Conservation (phyloP, 2,113 vertebrate genomes). For the Eptatretus burgeri region DNA sequence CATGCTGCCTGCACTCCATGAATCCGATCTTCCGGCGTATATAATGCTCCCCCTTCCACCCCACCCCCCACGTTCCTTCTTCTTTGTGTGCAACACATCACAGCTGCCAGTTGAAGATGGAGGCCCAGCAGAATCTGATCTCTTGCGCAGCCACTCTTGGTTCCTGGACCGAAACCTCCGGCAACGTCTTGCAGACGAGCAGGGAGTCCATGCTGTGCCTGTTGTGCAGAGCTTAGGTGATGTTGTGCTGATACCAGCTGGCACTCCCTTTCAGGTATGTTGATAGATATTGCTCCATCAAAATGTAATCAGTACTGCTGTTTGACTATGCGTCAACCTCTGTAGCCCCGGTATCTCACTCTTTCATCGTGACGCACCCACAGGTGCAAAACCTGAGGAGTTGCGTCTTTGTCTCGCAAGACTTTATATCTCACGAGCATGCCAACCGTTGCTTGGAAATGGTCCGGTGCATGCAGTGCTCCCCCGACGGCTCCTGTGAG, state of each 20-base stretch:
- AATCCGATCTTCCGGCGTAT: too few relatives aligned
- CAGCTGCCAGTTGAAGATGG: too few relatives aligned
- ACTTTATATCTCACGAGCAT: background rate
- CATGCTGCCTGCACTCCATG: too few relatives aligned
- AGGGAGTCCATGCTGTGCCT: background rate
- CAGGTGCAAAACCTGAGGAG: background rate
- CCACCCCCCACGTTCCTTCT: too few relatives aligned
- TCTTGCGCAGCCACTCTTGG: too few relatives aligned
- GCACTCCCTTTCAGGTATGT: conserved; percentile 1
- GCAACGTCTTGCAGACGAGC: background rate
- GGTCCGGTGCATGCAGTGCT: background rate
- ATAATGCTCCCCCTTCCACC: too few relatives aligned
- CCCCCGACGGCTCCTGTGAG: background rate
- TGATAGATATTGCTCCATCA: too few relatives aligned
- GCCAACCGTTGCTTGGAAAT: background rate
- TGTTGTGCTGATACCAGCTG: conserved; percentile 4
- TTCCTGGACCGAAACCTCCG: background rate
- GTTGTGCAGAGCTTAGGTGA: background rate
- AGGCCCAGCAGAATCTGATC: too few relatives aligned
- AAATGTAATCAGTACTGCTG: too few relatives aligned
- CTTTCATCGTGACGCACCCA: background rate
- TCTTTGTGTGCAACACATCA: too few relatives aligned
- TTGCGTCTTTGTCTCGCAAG: conserved; percentile 2
- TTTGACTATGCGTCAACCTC: too few relatives aligned
- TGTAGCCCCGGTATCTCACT: too few relatives aligned